phyloP scores from a whole-genome alignment of 2,888 invertebrate species.

The Drosophila putrida region DNA sequence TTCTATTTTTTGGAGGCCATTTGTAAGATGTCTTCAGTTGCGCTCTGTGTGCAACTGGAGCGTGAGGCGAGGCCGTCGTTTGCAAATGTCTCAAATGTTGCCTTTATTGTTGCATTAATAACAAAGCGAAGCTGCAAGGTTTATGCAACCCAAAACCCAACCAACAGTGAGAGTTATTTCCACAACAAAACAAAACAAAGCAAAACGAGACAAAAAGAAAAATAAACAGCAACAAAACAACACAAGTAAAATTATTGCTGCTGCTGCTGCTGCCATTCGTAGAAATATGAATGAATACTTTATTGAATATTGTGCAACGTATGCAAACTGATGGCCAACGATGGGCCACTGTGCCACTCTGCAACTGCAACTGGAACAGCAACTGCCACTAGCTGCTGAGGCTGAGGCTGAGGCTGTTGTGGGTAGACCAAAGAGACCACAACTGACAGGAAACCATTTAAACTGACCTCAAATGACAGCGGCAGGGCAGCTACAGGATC shows the following conservation, averaged over 20 bases:
- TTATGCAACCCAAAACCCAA: slow-evolving; percentile 30
- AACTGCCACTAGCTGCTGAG: slow-evolving; percentile 11
- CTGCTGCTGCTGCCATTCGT: slow-evolving; percentile 17
- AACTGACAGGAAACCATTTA: slow-evolving; percentile 82
- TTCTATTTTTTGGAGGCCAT: slow-evolving; percentile 63
- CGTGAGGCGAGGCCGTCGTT: slow-evolving; percentile 54
- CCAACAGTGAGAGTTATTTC: slow-evolving; percentile 34
- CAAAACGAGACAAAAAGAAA: slow-evolving; percentile 1
- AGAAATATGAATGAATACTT: slow-evolving; percentile 74
- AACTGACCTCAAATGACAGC: slow-evolving; percentile 81
- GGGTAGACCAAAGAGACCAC: slow-evolving; percentile 75
- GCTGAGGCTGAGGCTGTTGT: slow-evolving; percentile 35
- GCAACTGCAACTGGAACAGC: background rate
- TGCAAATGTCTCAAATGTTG: slow-evolving; percentile 47
- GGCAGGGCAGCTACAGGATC: slow-evolving; percentile 69
- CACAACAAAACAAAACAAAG: slow-evolving; percentile 28
- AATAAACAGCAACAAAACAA: background rate
- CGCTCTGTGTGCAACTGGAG: slow-evolving; percentile 59
- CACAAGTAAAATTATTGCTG: slow-evolving; percentile 19
- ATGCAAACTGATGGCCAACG: slow-evolving; percentile 54
- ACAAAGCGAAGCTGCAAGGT: slow-evolving; percentile 29
- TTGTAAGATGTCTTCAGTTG: slow-evolving; percentile 58
- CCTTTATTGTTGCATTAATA: slow-evolving; percentile 58
- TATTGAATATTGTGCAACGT: slow-evolving; percentile 72
- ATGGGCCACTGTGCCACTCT: slow-evolving; percentile 14